Base-by-base conservation (phyloP, 2,888 invertebrate genomes). In the Cepaea hortensis region DNA sequence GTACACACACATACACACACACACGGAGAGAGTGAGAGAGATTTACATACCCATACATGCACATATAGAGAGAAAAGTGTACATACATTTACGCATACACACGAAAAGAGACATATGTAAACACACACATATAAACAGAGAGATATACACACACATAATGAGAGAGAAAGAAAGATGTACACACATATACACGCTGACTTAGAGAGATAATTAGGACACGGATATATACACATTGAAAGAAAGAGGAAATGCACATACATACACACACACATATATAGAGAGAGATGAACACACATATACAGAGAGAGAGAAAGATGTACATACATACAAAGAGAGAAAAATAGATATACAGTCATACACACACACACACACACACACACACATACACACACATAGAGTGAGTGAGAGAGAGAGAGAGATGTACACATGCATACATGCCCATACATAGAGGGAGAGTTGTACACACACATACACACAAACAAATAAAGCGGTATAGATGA, bases 271-370 rank as follows among this genome's bases (percentile, higher is more conserved):
- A 72, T 1, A 72, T 23, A 72, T 7, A 72, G 7, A 72, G 7
- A 72, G 72, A 23, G 7, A 72, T n/a, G n/a, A 7, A 72, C 23
- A 72, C 23, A 72, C 23, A 23, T 3, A 23, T n/a, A 72, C 23
- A 72, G 72, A 72, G 7, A 72, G 72, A 72, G 7, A 72, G 72
- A 72, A 7, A 72, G 72, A 72, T 23, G n/a, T n/a, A 72, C 23
- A 72, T n/a, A 72, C n/a, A 72, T n/a, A 72, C n/a, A 72, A 23
- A 72, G 20, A 72, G 72, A 72, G 20, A 72, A 23, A 72, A n/a
- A 72, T n/a, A 72, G 3, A 72, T n/a, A 72, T 72, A 72, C 23
- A 72, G 20, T n/a, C 23, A 72, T 72, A 7, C 23, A 72, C n/a
- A 72, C 23, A 72, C n/a, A 72, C 23, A 72, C n/a, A 72, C 23